Conservation (phyloP, 30 jellyfish, hydroid and myxozoan species). For the Aurelia aurita region DNA sequence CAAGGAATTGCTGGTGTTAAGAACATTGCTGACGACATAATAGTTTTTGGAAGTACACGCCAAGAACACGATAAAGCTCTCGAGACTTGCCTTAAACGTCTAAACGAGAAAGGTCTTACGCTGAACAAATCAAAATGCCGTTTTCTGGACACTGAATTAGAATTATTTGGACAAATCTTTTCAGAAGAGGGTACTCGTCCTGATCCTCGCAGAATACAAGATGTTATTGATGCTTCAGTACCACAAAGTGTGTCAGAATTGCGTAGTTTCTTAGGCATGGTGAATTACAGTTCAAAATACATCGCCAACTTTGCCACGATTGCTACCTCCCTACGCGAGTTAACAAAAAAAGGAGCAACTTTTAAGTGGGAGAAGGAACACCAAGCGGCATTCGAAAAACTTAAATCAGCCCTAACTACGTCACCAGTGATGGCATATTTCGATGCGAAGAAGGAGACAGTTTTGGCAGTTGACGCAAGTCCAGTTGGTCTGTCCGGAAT, state of each 20-base stretch:
- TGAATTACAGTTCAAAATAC: slow-evolving; percentile 41
- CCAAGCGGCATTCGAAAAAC: slow-evolving; percentile 35
- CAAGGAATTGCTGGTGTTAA: neutral
- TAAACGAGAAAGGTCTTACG: slow-evolving; percentile 28
- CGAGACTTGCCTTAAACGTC: slow-evolving; percentile 16
- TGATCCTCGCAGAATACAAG: slow-evolving; percentile 20
- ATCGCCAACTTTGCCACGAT: slow-evolving; percentile 59
- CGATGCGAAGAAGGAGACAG: slow-evolving; percentile 5
- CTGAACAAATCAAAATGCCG: slow-evolving; percentile 40
- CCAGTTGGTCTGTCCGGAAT: too few relatives aligned
- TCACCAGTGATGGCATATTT: slow-evolving; percentile 6
- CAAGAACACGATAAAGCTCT: slow-evolving; percentile 45
- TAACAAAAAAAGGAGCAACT: slow-evolving; percentile 10
- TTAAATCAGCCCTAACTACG: neutral
- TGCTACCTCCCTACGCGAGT: slow-evolving; percentile 34
- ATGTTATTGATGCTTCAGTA: neutral
- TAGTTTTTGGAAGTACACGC: slow-evolving; percentile 5
- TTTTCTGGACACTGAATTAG: slow-evolving; percentile 10
- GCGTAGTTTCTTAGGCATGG: slow-evolving; percentile 29
- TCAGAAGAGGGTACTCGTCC: slow-evolving; percentile 41
- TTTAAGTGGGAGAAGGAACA: slow-evolving; percentile 30
- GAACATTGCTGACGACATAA: slow-evolving; percentile 31
- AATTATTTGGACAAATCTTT: slow-evolving; percentile 24
- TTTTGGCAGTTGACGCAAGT: too few relatives aligned
- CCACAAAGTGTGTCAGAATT: slow-evolving; percentile 18